phyloP scores from a whole-genome alignment of 2,888 invertebrate genomes.

The Stegana nigrithorax region DNA sequence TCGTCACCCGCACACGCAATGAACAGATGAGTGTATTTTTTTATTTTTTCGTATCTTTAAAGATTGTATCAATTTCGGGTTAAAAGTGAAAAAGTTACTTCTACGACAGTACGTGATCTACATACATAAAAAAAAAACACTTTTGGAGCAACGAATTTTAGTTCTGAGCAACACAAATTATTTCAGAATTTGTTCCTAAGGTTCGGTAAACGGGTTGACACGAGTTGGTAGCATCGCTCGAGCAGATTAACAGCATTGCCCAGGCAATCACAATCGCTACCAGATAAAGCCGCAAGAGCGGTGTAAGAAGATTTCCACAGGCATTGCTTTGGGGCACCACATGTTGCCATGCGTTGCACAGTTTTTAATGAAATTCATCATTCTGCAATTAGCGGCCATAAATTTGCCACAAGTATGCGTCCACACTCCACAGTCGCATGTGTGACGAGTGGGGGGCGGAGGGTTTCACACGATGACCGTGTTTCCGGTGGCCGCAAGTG shows the following conservation, averaged over 20 bases:
- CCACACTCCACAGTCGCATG: background rate
- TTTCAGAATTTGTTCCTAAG: no score
- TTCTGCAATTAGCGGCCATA: conserved; percentile 64
- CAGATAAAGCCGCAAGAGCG: no score
- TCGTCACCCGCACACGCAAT: background rate
- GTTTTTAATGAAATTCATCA: conserved; percentile 63
- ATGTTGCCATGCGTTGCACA: conserved; percentile 20
- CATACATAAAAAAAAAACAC: background rate
- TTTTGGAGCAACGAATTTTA: no score
- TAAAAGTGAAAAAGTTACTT: background rate
- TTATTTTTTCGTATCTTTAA: background rate
- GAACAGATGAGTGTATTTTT: no score
- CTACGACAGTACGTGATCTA: no score
- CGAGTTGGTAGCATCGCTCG: no score
- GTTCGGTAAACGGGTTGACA: no score
- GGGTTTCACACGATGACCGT: background rate
- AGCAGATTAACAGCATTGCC: no score
- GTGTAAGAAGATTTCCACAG: no score
- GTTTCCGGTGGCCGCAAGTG: conserved; percentile 36
- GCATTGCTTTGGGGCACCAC: no score
- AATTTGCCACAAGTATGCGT: conserved; percentile 37
- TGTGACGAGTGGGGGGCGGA: background rate
- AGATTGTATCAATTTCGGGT: background rate
- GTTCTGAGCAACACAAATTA: no score
- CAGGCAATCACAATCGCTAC: no score